phyloP scores from a whole-genome alignment of 92 coral and sea anemone genomes.

The Zoanthus sociatus region DNA sequence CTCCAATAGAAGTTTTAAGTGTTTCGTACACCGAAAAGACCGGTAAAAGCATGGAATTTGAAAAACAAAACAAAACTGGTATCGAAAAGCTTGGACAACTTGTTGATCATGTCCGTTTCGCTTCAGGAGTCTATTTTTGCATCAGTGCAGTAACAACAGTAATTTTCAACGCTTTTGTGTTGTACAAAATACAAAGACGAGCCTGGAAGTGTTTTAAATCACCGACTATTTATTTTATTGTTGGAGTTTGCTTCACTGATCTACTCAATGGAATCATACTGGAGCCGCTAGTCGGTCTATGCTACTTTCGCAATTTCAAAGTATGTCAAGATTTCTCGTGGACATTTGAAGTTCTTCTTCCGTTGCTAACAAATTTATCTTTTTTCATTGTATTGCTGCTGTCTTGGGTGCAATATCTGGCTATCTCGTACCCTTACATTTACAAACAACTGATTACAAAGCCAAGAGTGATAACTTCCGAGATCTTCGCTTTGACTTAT shows the following conservation, averaged over 20 bases:
- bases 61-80: background rate
- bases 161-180: conserved; percentile 21
- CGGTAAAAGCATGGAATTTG: background rate
- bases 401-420: conserved; percentile 54
- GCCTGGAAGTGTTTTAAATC: conserved; percentile 39
- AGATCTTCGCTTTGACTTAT: conserved; percentile 26
- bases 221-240: conserved; percentile 36
- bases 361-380: conserved; percentile 41
- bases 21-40: background rate
- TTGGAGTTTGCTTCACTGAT: conserved; percentile 47
- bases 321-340: conserved; percentile 20
- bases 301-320: conserved; percentile 25
- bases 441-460: conserved; percentile 43
- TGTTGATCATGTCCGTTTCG: conserved; percentile 15
- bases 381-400: conserved; percentile 48
- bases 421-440: conserved; percentile 41
- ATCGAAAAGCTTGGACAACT: background rate
- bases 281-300: conserved; percentile 48
- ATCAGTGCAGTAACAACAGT: conserved; percentile 32
- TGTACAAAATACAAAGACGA: conserved; percentile 31
- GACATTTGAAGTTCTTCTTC: conserved; percentile 18
- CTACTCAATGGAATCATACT: conserved; percentile 44
- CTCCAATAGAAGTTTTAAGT: background rate
- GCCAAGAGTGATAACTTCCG: conserved; percentile 26
- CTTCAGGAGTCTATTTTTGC: conserved; percentile 46